A percentile compares a stretch with the other conserved stretches of the same genome.
phyloP scores from a whole-genome alignment of 1,140 invertebrate genomes.

The Sesamia nonagrioides region DNA sequence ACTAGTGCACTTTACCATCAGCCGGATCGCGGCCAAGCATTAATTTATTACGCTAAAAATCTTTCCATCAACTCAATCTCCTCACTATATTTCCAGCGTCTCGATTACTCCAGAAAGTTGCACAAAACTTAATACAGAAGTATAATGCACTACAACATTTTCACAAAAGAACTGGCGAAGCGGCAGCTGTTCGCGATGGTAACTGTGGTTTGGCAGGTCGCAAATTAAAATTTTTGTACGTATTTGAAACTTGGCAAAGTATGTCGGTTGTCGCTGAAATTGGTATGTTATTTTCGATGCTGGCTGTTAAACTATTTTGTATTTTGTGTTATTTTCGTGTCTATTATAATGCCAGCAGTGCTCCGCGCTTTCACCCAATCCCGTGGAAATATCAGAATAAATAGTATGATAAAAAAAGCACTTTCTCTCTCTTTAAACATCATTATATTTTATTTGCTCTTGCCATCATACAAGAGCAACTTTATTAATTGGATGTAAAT shows the following conservation, averaged over 20 bases:
- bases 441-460: too few species aligned
- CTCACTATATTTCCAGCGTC: neutral
- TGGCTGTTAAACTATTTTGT: conserved; percentile 3
- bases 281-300: conserved; percentile 43
- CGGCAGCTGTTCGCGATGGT: conserved; percentile 32
- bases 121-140: conserved; percentile 45
- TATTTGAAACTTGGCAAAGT: conserved; percentile 45
- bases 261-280: conserved; percentile 1
- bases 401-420: too few species aligned
- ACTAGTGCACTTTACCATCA: too few species aligned
- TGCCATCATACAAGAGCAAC: too few species aligned
- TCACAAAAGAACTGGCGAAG: conserved; percentile 43
- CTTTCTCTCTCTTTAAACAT: too few species aligned
- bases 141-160: conserved; percentile 35
- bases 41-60: too few species aligned
- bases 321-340: too few species aligned
- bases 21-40: too few species aligned
- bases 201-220: conserved; percentile 46
- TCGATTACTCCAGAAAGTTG: conserved; percentile 39
- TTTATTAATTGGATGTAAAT: too few species aligned
- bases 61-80: neutral
- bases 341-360: too few species aligned
- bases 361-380: too few species aligned
- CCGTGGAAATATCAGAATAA: too few species aligned
- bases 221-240: conserved; percentile 48